Conservation (phyloP, 2,888 invertebrate species). For the Nezara viridula region DNA sequence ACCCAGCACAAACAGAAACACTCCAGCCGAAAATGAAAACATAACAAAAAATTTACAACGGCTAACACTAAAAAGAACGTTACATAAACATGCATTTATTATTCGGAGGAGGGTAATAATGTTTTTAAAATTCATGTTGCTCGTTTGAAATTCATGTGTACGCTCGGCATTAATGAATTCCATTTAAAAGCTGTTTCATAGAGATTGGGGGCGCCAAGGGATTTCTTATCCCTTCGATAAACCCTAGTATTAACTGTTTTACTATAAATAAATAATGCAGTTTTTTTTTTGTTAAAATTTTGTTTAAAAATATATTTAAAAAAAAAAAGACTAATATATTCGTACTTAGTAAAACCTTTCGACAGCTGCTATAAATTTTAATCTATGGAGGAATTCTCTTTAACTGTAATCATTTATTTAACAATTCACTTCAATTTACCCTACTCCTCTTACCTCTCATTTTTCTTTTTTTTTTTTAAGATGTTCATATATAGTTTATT, state of each 20-base stretch:
- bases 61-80: background rate
- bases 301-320: too few species aligned
- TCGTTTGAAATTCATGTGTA: slow-evolving; percentile 21
- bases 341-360: too few species aligned
- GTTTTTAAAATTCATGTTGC: slow-evolving; percentile 38
- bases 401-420: too few species aligned
- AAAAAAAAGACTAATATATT: too few species aligned
- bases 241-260: background rate
- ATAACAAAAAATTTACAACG: background rate
- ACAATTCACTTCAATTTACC: too few species aligned
- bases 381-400: too few species aligned
- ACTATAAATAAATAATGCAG: background rate
- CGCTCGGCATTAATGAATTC: background rate
- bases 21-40: background rate
- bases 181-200: slow-evolving; percentile 21
- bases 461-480: too few species aligned
- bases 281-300: too few species aligned
- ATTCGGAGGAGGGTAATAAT: background rate
- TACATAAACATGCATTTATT: slow-evolving; percentile 15
- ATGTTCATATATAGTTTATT: too few species aligned
- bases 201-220: background rate
- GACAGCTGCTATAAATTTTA: too few species aligned
- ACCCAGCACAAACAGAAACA: background rate
- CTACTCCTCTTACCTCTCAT: too few species aligned
- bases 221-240: background rate